phyloP scores from a whole-genome alignment of 2,113 vertebrate genomes.

The Centropus bengalensis region DNA sequence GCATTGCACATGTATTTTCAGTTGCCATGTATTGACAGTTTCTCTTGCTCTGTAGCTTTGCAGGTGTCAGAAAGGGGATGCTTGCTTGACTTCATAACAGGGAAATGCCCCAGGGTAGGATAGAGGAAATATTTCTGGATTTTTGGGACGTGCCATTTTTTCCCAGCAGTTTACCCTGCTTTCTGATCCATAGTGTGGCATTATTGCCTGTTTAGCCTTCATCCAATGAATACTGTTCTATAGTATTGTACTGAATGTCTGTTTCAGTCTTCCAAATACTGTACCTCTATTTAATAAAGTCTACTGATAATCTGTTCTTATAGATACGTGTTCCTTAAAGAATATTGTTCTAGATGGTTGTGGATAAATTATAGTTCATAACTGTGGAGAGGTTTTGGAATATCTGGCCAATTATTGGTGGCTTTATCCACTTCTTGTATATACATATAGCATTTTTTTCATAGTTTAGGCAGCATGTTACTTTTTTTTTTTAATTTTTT shows the following conservation, averaged over 20 bases:
- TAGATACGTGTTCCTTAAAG: not conserved
- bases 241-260: not conserved
- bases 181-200: not conserved
- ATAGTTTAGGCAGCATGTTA: not conserved
- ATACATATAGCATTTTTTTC: not conserved
- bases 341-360: not conserved
- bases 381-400: not conserved
- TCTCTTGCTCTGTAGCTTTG: not conserved
- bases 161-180: not conserved
- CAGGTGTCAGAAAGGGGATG: not conserved
- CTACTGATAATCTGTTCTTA: not conserved
- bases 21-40: not conserved
- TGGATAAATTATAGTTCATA: not conserved
- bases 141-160: not conserved
- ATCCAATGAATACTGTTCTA: not conserved
- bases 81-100: not conserved
- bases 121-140: not conserved
- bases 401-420: not conserved
- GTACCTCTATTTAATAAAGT: not conserved
- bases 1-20: not conserved
- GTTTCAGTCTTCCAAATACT: not conserved
- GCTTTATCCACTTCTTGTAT: not conserved
- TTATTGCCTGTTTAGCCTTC: not conserved
- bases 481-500: not conserved
- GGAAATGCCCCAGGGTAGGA: not conserved